Evolutionary conservation across 2,797 vertebrate genomes (phyloP).

Genomic region (Micrastur ruficollis): DNA sequence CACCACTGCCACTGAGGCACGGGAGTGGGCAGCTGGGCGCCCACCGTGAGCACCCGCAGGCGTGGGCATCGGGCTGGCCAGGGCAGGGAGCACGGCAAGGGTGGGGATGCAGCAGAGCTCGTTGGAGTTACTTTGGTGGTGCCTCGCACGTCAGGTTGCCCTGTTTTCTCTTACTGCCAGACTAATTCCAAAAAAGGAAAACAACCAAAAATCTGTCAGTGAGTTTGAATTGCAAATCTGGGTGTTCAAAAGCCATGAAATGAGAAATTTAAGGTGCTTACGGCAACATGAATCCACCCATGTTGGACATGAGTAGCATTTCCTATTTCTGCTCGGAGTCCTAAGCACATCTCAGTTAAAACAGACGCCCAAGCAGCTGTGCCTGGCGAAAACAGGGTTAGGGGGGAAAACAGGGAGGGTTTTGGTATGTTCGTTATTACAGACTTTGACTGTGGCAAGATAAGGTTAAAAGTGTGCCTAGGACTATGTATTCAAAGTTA

Average conservation of each 20-base stretch:
- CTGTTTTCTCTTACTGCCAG: neutral
- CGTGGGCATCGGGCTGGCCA: neutral
- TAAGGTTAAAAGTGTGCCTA: neutral
- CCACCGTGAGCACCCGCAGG: neutral
- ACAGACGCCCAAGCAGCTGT: neutral
- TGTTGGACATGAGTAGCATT: neutral
- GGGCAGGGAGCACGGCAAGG: neutral
- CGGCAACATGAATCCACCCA: neutral
- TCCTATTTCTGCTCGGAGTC: neutral
- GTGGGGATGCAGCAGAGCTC: neutral
- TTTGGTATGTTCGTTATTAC: neutral
- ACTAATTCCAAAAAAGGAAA: neutral
- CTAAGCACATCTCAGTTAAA: neutral
- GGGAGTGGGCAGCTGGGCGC: neutral
- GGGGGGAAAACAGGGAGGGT: neutral
- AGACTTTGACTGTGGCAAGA: neutral
- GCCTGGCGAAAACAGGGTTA: neutral
- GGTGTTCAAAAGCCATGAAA: neutral
- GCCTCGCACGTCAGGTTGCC: neutral
- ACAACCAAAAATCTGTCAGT: neutral
- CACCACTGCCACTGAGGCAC: accelerated
- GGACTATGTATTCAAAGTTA: neutral
- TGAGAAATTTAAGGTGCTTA: neutral
- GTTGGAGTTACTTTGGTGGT: accelerated
- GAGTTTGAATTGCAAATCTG: neutral